Conservation (phyloP, 2,888 invertebrate species). For the Biston stratarius region DNA sequence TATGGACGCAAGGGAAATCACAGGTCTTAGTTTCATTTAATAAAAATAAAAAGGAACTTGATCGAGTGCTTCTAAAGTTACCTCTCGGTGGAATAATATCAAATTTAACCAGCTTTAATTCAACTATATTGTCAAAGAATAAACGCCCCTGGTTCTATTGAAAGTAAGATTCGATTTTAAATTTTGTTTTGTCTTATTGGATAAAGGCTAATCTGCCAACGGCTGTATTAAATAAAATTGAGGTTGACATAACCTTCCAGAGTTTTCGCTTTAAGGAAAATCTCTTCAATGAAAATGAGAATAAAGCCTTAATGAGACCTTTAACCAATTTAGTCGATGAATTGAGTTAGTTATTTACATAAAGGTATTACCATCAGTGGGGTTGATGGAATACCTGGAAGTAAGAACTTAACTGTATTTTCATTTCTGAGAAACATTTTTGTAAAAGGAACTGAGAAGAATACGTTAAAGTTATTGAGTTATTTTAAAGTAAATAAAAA, state of each 20-base stretch:
- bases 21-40: background rate
- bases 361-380: background rate
- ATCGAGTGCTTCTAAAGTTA: constrained; percentile 1
- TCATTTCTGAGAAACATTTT: background rate
- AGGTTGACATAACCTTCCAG: constrained; percentile 27
- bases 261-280: constrained; percentile 13
- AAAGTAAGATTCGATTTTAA: constrained; percentile 36
- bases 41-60: background rate
- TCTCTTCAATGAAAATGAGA: constrained; percentile 18
- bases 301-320: constrained; percentile 12
- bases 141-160: constrained; percentile 28
- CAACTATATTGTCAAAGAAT: constrained; percentile 24
- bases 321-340: constrained; percentile 17
- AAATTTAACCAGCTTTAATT: constrained; percentile 1
- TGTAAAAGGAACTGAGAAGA: background rate
- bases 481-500: background rate
- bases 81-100: background rate
- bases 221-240: constrained; percentile 29
- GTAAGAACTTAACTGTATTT: background rate
- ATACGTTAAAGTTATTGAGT: background rate
- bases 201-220: constrained; percentile 26
- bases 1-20: constrained; percentile 4
- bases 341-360: constrained; percentile 22
- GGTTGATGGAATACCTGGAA: background rate
- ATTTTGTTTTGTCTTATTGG: constrained; percentile 22